These are phyloP conservation scores for Dendropsophus ebraccatus DNA, from an alignment of 2,113 vertebrate genomes.

Conservation along the genomic window DNA sequence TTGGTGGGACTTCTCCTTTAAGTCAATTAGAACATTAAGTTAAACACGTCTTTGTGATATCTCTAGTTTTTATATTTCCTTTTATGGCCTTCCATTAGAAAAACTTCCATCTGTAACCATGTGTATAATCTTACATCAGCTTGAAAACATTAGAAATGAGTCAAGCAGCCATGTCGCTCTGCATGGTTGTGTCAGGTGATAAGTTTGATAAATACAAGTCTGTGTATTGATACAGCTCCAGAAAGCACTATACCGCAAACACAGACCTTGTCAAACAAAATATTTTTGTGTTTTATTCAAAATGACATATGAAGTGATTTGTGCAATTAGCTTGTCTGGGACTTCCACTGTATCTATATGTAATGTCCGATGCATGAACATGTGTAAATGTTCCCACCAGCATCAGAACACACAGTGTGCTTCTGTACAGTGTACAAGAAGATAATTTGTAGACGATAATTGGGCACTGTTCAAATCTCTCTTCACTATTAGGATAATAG, in stretches of 20 bases:
- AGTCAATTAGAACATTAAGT: no score
- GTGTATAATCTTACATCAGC: conserved; percentile 45
- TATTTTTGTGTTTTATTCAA: conserved; percentile 49
- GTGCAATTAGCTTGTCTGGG: conserved; percentile 40
- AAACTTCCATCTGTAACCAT: conserved; percentile 30
- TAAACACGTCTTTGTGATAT: no score
- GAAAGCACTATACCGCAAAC: conserved; percentile 24
- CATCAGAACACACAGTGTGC: not conserved
- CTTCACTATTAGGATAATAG: no score
- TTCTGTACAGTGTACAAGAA: not conserved
- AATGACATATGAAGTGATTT: conserved; percentile 56
- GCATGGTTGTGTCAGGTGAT: conserved; percentile 48
- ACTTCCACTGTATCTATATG: conserved; percentile 35
- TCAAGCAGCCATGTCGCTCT: conserved; percentile 1
- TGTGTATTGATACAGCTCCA: conserved; percentile 50
- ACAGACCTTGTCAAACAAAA: conserved; percentile 53
- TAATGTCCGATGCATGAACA: conserved; percentile 22
- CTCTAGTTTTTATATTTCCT: conserved; percentile 16
- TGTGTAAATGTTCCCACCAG: not conserved
- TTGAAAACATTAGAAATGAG: conserved; percentile 48
- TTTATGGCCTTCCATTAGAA: conserved; percentile 39
- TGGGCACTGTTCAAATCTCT: no score
- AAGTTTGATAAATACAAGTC: conserved; percentile 48
- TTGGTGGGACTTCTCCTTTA: no score
- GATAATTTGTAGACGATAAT: not conserved